Percentiles rank a stretch among this genome's conserved stretches.
These are phyloP conservation scores for Romanogobio albipinnatus DNA, from an alignment of 2,113 vertebrate species.

Conservation along the genomic window DNA sequence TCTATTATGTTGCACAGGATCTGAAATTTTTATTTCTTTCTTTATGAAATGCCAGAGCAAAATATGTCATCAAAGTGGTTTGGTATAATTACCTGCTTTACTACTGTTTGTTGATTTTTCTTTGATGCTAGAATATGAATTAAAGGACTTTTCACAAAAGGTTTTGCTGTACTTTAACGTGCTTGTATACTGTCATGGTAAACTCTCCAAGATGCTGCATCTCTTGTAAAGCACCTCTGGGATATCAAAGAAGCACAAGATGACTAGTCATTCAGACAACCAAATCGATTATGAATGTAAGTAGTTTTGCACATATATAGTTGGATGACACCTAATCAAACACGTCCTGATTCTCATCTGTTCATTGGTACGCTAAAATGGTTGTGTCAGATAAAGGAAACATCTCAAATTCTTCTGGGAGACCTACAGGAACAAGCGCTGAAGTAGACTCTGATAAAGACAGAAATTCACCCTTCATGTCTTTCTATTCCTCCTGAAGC, in stretches of 20 bases:
- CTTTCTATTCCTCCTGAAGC: conserved; percentile 34
- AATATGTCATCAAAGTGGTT: too few relatives aligned
- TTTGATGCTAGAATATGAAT: neutral
- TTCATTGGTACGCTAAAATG: neutral
- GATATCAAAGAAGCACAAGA: neutral
- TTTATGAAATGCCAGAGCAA: too few relatives aligned
- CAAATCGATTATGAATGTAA: neutral
- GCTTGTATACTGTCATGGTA: neutral
- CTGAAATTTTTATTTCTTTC: too few relatives aligned
- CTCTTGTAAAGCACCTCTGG: neutral
- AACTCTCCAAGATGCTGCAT: neutral
- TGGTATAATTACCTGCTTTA: too few relatives aligned
- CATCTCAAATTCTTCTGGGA: neutral
- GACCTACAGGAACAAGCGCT: neutral
- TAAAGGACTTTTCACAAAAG: neutral
- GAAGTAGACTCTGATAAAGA: neutral
- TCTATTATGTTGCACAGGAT: too few relatives aligned
- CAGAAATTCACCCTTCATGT: conserved; percentile 4
- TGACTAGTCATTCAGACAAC: neutral
- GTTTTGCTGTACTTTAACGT: neutral
- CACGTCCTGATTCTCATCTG: neutral
- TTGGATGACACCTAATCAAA: neutral
- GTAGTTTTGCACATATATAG: neutral
- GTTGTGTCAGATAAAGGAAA: neutral
- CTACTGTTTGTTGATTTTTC: too few relatives aligned